phyloP scores from a whole-genome alignment of 2,113 vertebrate species.

The Phyllostomus hastatus region DNA sequence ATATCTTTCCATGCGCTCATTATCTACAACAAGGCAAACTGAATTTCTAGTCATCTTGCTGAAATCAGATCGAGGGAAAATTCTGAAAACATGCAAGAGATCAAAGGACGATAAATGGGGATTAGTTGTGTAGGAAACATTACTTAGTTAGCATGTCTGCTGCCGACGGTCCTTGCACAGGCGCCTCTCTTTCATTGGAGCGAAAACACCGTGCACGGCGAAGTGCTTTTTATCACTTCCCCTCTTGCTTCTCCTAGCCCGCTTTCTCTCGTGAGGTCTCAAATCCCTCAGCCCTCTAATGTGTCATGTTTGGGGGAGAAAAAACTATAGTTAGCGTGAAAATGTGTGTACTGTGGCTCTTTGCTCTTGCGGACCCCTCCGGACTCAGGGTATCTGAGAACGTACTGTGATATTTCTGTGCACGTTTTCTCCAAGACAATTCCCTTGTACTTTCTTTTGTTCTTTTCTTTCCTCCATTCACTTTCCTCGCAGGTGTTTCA shows the following conservation, averaged over 20 bases:
- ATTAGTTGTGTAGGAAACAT: not conserved
- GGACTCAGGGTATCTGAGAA: not conserved
- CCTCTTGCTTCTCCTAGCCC: not conserved
- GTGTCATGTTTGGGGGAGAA: not conserved
- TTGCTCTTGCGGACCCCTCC: not conserved
- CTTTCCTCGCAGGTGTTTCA: not conserved
- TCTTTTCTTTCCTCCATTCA: not conserved
- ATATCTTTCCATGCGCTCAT: not conserved
- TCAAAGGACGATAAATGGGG: not conserved
- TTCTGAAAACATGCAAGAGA: not conserved
- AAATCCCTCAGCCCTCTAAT: not conserved
- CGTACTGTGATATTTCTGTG: not conserved
- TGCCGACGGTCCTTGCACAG: not conserved
- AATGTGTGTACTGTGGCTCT: fast-evolving
- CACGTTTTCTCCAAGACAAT: not conserved
- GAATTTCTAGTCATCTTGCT: not conserved
- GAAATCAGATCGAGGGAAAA: not conserved
- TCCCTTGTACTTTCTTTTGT: not conserved
- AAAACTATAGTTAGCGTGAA: not conserved
- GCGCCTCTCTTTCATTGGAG: not conserved
- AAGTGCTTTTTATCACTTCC: not conserved
- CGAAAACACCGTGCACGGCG: not conserved
- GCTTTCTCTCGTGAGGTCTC: not conserved
- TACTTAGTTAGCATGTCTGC: not conserved
- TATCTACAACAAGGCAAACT: not conserved